phyloP scores from a whole-genome alignment of 1,140 invertebrate genomes.

The Papilio machaon region DNA sequence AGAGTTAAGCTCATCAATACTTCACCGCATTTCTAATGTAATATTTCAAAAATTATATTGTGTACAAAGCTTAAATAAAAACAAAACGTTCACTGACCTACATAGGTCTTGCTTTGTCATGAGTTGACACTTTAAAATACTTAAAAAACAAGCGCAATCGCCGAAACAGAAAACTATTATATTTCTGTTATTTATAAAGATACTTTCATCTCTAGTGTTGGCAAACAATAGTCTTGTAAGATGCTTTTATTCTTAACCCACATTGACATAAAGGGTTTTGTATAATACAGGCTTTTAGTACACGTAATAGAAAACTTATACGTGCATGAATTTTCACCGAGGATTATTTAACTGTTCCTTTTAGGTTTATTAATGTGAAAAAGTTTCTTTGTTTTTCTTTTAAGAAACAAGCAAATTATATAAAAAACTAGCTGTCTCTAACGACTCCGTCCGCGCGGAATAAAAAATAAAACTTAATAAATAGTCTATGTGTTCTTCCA shows the following conservation, averaged over 20 bases:
- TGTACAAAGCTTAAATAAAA: no score
- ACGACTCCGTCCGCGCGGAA: no score
- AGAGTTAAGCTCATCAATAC: no score
- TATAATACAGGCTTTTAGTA: no score
- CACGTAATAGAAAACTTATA: no score
- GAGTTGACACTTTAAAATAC: neutral
- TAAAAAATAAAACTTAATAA: no score
- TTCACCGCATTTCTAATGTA: no score
- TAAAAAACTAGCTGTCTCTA: neutral
- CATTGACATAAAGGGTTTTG: neutral
- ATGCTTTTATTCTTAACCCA: neutral
- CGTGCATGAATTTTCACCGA: no score
- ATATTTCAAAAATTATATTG: no score
- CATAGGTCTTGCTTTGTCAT: neutral
- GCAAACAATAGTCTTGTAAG: neutral
- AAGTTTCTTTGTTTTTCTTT: neutral
- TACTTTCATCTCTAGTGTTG: neutral
- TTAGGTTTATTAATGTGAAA: neutral
- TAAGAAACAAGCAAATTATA: neutral
- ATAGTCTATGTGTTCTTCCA: no score
- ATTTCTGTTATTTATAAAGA: neutral
- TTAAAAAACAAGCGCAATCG: neutral
- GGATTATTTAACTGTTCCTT: neutral
- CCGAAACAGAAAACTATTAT: neutral
- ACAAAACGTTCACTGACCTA: neutral